phyloP scores from a whole-genome alignment of 2,888 invertebrate species.

The Leptinotarsa juncta region DNA sequence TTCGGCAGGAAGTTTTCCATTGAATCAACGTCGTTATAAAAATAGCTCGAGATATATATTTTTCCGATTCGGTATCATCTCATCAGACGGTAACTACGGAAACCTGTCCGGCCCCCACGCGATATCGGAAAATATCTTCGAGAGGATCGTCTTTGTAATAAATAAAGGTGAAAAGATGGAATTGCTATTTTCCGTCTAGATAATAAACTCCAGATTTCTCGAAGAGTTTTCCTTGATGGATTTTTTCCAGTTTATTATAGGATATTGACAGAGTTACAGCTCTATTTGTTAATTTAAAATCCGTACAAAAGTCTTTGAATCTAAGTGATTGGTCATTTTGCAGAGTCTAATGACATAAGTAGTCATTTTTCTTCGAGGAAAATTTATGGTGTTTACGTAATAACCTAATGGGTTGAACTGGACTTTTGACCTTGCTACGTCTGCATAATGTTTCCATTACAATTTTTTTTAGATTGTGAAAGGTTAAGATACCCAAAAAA shows the following conservation, averaged over 20 bases:
- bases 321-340: too few species aligned
- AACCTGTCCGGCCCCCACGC: neutral
- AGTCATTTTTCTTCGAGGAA: too few species aligned
- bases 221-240: neutral
- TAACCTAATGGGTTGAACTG: neutral
- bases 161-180: conserved; percentile 15
- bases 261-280: neutral
- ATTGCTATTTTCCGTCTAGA: conserved; percentile 2
- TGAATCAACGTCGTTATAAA: conserved; percentile 12
- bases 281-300: neutral
- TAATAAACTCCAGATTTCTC: neutral
- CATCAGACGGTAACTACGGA: conserved; percentile 10
- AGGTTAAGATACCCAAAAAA: too few species aligned
- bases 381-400: neutral
- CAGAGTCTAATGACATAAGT: too few species aligned
- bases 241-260: neutral
- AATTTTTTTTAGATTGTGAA: too few species aligned
- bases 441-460: too few species aligned
- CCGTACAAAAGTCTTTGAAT: too few species aligned
- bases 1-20: conserved; percentile 7
- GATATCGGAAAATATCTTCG: conserved; percentile 1
- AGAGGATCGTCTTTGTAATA: neutral
- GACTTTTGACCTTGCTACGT: too few species aligned
- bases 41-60: conserved; percentile 11
- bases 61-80: conserved; percentile 11